Evolutionary conservation across 2,797 vertebrate genomes (phyloP).

Genomic region (Rhynchonycteris naso): DNA sequence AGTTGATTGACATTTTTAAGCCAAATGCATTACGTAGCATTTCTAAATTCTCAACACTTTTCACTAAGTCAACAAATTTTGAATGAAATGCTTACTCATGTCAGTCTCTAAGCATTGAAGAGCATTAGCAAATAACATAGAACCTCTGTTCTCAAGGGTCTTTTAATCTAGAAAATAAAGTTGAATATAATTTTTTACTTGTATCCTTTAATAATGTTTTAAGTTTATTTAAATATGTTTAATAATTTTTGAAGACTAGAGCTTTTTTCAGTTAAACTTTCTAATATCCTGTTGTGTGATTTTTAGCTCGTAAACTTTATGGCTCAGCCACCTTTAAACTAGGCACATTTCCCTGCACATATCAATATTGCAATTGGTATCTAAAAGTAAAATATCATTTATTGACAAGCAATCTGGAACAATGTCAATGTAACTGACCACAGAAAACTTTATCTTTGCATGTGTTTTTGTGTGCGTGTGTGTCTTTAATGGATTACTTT

Average conservation of each 20-base stretch:
- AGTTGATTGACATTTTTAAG: neutral
- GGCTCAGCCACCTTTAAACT: neutral
- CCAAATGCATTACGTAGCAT: neutral
- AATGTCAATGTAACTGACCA: neutral
- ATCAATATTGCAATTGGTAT: neutral
- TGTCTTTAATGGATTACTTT: neutral
- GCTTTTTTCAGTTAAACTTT: neutral
- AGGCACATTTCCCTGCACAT: neutral
- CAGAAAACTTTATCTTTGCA: neutral
- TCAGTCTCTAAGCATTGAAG: neutral
- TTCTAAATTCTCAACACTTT: neutral
- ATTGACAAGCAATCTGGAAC: neutral
- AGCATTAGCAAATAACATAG: neutral
- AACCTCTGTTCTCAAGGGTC: neutral
- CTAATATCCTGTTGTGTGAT: neutral
- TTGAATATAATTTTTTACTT: neutral
- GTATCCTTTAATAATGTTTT: neutral
- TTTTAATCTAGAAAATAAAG: neutral
- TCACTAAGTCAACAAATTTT: neutral
- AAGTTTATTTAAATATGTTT: neutral
- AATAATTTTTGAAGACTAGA: neutral
- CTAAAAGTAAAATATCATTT: constrained; percentile 16
- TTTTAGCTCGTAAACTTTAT: neutral
- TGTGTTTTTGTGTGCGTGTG: neutral
- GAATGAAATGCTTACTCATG: neutral